A percentile compares a stretch with the other conserved stretches of the same genome.
phyloP scores from a whole-genome alignment of 2,888 invertebrate species.

The Drosophila anceps region DNA sequence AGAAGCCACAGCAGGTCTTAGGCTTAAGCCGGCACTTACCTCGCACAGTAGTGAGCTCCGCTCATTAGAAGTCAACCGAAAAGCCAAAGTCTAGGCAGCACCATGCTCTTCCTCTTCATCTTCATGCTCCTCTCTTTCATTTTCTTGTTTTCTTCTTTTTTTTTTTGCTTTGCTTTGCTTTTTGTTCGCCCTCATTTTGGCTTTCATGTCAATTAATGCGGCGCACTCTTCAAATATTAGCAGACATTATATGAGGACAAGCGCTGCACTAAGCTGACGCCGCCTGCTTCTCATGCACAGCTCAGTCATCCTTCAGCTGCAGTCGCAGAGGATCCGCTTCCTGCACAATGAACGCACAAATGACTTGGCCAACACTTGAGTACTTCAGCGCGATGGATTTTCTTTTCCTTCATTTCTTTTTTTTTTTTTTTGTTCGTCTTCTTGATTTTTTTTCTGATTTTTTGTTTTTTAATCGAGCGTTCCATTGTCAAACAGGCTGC shows the following conservation, averaged over 20 bases:
- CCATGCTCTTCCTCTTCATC: slow-evolving; percentile 6
- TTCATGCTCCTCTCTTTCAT: not conserved
- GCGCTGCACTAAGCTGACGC: slow-evolving; percentile 50
- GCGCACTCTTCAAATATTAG: slow-evolving; percentile 78
- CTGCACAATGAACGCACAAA: slow-evolving; percentile 75
- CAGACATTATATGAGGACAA: slow-evolving; percentile 67
- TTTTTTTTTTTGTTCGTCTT: not conserved
- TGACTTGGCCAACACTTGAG: slow-evolving; percentile 75
- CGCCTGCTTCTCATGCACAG: slow-evolving; percentile 23
- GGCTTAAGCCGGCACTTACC: slow-evolving; percentile 69
- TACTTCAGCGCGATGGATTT: slow-evolving; percentile 55
- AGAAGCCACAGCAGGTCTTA: slow-evolving; percentile 33
- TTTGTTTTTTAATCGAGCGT: slow-evolving; percentile 66
- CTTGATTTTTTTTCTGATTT: not conserved
- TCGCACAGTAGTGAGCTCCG: slow-evolving; percentile 35
- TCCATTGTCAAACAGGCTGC: slow-evolving; percentile 61
- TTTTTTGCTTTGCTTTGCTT: too few species aligned
- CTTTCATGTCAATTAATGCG: slow-evolving; percentile 80
- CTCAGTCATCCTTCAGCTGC: slow-evolving; percentile 30
- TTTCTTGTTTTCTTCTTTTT: not conserved
- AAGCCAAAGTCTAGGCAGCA: slow-evolving; percentile 31
- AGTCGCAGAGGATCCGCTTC: slow-evolving; percentile 31
- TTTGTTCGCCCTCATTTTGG: slow-evolving; percentile 20
- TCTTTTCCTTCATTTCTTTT: slow-evolving; percentile 19
- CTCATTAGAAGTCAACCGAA: slow-evolving; percentile 47